Evolutionary conservation across 2,888 invertebrate genomes (phyloP).

Genomic region (Cosmopolites sordidus): DNA sequence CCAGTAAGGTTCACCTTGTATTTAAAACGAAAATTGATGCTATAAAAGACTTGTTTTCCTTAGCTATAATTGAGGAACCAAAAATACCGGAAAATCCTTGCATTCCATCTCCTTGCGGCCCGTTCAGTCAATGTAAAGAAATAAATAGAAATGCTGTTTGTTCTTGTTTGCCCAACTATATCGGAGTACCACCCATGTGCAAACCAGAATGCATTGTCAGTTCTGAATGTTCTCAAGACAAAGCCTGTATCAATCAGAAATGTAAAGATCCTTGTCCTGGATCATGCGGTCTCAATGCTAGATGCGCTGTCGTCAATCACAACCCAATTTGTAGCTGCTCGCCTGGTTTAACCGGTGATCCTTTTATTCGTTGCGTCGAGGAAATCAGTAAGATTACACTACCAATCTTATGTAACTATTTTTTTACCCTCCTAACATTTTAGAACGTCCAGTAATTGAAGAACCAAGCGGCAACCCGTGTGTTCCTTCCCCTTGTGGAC

Average conservation of each 20-base stretch:
- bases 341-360: conserved; percentile 72
- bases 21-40: neutral
- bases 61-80: conserved; percentile 35
- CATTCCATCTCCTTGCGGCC: conserved; percentile 71
- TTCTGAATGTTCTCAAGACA: conserved; percentile 76
- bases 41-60: conserved; percentile 9
- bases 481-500: conserved; percentile 78
- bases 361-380: conserved; percentile 67
- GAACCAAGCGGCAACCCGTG: conserved; percentile 69
- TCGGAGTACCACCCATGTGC: conserved; percentile 72
- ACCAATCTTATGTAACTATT: neutral
- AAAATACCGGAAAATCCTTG: conserved; percentile 53
- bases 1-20: conserved; percentile 42
- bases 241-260: conserved; percentile 73
- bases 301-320: conserved; percentile 80
- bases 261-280: conserved; percentile 80
- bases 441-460: conserved; percentile 39
- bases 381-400: conserved; percentile 49
- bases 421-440: conserved; percentile 8
- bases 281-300: conserved; percentile 77
- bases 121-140: conserved; percentile 72
- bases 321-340: conserved; percentile 82
- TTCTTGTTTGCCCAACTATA: conserved; percentile 72
- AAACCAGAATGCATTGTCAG: conserved; percentile 79
- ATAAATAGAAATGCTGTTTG: conserved; percentile 73